These are phyloP conservation scores for rabbit (Oryctolagus cuniculus) DNA, from an alignment of 2,113 vertebrate species.

Conservation along the genomic window mOryCun1.1 NC_091447.1:32861001-32861500, in stretches of 20 bases:
- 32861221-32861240: background rate
- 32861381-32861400: background rate
- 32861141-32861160: background rate
- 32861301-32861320: background rate
- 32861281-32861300: background rate
- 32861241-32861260: background rate
- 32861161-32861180: constrained; percentile 21
- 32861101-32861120: background rate
- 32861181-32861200: background rate
- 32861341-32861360: background rate
- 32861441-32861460: background rate
- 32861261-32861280: background rate
- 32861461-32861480: background rate
- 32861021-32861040: background rate
- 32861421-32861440: background rate
- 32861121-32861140: constrained; percentile 22
- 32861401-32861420: background rate
- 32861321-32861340: background rate
- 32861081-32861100: constrained; percentile 15
- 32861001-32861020: background rate
- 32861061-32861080: constrained; percentile 24
- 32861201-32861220: background rate
- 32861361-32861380: background rate
- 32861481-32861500: background rate
- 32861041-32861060: background rate